These are phyloP conservation scores for Botia kubotai DNA, from an alignment of 2,797 vertebrate species.

Conservation along the genomic window DNA sequence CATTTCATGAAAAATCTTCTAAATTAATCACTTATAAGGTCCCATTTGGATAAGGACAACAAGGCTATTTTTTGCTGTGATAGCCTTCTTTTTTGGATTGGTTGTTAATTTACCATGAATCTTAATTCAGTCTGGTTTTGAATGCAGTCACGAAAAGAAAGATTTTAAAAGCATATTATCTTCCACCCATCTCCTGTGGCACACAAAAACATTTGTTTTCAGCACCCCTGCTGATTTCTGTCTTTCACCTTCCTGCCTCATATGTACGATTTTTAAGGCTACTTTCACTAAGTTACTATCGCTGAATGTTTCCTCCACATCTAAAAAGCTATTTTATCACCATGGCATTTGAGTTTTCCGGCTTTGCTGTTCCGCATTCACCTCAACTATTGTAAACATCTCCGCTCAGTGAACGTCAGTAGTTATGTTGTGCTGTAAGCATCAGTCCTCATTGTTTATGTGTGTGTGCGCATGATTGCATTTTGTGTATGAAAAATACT, in stretches of 20 bases:
- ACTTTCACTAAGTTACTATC: background rate
- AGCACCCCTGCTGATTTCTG: slow-evolving; percentile 6
- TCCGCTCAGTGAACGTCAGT: background rate
- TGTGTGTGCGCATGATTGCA: background rate
- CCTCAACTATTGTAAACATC: slow-evolving; percentile 4
- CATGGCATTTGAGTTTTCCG: slow-evolving; percentile 42
- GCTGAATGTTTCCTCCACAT: background rate
- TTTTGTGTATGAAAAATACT: slow-evolving; percentile 15
- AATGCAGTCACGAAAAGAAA: background rate
- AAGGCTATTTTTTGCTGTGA: background rate
- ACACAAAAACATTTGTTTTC: slow-evolving; percentile 25
- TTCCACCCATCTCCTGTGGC: background rate
- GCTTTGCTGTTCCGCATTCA: slow-evolving; percentile 24
- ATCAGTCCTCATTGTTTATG: background rate
- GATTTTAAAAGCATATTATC: background rate
- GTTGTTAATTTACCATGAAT: background rate
- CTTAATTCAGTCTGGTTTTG: background rate
- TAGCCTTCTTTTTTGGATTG: background rate
- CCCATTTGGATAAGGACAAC: too few species aligned
- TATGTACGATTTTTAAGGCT: slow-evolving; percentile 1
- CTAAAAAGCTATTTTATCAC: slow-evolving; percentile 25
- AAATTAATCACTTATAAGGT: too few species aligned
- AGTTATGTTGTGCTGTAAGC: background rate
- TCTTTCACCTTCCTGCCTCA: slow-evolving; percentile 1
- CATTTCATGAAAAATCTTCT: too few species aligned